Evolutionary conservation across 2,113 vertebrate genomes (phyloP).

Genomic region (Agelaius phoeniceus): DNA sequence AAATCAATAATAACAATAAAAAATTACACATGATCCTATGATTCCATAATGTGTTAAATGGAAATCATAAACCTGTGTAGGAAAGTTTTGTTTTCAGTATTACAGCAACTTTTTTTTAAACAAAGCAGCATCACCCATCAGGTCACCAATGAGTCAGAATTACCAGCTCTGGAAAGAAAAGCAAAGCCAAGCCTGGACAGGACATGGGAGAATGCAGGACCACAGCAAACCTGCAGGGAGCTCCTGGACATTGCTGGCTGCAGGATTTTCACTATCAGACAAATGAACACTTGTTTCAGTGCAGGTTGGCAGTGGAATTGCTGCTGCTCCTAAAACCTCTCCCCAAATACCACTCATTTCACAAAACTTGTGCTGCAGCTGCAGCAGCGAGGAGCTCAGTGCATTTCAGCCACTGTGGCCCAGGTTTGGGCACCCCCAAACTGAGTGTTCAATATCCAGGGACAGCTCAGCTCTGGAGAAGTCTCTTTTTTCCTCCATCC

Average conservation of each 20-base stretch:
- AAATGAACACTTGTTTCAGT: not conserved
- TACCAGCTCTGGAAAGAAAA: not conserved
- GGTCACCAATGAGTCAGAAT: not conserved
- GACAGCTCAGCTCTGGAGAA: conserved; percentile 20
- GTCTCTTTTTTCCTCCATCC: not conserved
- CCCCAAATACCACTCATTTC: conserved; percentile 24
- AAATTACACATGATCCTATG: not conserved
- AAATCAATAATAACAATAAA: not conserved
- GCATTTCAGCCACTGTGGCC: not conserved
- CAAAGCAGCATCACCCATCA: not conserved
- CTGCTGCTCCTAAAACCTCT: conserved; percentile 17
- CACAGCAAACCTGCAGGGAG: not conserved
- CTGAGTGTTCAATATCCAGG: not conserved
- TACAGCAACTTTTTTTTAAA: not conserved
- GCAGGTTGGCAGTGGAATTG: conserved; percentile 34
- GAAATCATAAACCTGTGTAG: not conserved
- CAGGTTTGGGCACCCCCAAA: not conserved
- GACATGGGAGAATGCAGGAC: not conserved
- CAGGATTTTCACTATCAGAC: conserved; percentile 25
- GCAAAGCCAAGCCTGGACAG: not conserved
- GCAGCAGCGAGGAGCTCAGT: conserved; percentile 22
- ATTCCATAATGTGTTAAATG: not conserved
- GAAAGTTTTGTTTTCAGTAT: not conserved
- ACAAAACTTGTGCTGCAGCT: not conserved
- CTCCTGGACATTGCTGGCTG: not conserved